A percentile compares a stretch with the other conserved stretches of the same genome.
Conservation (phyloP, 2,797 vertebrate species). For the Protosalanx chinensis region DNA sequence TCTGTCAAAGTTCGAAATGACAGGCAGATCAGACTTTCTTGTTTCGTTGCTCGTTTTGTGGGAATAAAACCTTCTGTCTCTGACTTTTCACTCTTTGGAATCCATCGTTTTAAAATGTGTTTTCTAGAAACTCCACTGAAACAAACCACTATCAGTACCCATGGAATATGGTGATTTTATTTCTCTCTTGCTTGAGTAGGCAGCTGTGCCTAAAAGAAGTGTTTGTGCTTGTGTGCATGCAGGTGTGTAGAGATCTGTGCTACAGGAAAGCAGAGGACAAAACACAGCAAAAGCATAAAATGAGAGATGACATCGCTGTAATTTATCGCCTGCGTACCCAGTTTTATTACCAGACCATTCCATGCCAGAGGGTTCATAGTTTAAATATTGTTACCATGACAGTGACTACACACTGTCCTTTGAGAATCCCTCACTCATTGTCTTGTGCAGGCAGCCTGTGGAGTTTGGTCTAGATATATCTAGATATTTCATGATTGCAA, state of each 20-base stretch:
- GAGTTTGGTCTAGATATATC: too few species aligned
- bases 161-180: background rate
- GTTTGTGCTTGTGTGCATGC: background rate
- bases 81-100: background rate
- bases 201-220: background rate
- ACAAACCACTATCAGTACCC: background rate
- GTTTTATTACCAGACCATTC: constrained; percentile 19
- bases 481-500: background rate
- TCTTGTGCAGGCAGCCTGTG: too few species aligned
- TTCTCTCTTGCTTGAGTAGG: constrained; percentile 2
- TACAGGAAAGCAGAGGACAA: constrained; percentile 4
- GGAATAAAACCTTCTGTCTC: constrained; percentile 11
- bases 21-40: constrained; percentile 36
- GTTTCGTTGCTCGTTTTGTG: constrained; percentile 21
- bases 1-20: background rate
- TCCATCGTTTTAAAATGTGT: constrained; percentile 8
- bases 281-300: constrained; percentile 10
- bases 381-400: constrained; percentile 20
- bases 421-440: background rate
- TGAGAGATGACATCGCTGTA: constrained; percentile 10
- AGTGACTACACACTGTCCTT: constrained; percentile 10
- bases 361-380: constrained; percentile 24
- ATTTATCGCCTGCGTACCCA: constrained; percentile 17
- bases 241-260: background rate
- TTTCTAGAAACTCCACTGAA: constrained; percentile 27